Conservation (phyloP, 2,797 vertebrate species). For the Alcedo atthis region DNA sequence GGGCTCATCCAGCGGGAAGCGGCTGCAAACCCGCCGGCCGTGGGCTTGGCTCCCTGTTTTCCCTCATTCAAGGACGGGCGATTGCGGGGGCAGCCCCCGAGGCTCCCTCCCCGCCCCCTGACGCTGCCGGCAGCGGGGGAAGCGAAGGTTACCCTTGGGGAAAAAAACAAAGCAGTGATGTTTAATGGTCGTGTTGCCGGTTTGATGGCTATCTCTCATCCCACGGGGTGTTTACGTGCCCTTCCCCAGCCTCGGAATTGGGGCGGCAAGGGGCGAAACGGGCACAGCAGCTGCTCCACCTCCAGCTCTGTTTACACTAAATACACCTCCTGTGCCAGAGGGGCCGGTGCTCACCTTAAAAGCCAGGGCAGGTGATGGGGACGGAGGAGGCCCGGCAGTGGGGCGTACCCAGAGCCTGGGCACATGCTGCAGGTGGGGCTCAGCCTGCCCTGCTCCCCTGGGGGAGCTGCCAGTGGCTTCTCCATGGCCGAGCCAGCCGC, state of each 20-base stretch:
- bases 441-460: background rate
- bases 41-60: background rate
- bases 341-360: background rate
- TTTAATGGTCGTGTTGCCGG: background rate
- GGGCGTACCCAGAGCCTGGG: background rate
- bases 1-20: constrained; percentile 5
- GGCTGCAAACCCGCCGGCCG: background rate
- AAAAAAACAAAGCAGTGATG: background rate
- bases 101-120: background rate
- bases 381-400: rapidly evolving
- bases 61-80: background rate
- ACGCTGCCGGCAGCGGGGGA: background rate
- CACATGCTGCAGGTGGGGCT: constrained; percentile 42
- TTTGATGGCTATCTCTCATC: constrained; percentile 45
- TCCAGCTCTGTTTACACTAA: constrained; percentile 55
- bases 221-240: background rate
- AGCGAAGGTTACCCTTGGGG: constrained; percentile 5
- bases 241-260: background rate
- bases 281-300: constrained; percentile 3
- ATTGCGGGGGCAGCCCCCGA: rapidly evolving
- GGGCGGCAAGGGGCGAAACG: background rate
- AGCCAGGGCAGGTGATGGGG: background rate
- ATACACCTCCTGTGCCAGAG: background rate
- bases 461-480: background rate
- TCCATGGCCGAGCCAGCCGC: background rate